Evolutionary conservation across 2,113 vertebrate species (phyloP).

Genomic region (Leucosticte australis): DNA sequence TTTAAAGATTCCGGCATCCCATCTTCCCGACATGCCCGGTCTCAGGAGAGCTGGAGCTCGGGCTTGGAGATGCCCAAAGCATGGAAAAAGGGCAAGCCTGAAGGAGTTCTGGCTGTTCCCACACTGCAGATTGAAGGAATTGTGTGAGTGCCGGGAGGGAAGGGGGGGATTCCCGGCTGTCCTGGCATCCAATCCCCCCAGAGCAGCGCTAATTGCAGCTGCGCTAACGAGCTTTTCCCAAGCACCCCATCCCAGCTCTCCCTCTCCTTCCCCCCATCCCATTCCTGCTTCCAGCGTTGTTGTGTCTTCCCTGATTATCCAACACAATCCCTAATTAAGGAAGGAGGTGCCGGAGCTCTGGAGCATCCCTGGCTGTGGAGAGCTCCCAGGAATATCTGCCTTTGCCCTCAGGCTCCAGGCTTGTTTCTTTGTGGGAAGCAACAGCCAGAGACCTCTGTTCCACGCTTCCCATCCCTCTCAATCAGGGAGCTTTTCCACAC

Average conservation of each 20-base stretch:
- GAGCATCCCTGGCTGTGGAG: neutral
- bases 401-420: neutral
- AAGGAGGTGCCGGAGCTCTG: fast-evolving
- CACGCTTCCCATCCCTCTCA: neutral
- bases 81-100: neutral
- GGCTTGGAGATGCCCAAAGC: neutral
- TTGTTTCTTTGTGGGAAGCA: neutral
- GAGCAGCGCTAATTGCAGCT: neutral
- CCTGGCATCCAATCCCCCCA: neutral
- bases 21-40: neutral
- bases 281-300: neutral
- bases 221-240: fast-evolving
- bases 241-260: fast-evolving
- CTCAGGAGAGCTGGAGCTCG: neutral
- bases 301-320: neutral
- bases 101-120: neutral
- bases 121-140: neutral
- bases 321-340: neutral
- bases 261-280: neutral
- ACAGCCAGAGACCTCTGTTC: neutral
- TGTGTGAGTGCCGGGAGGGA: neutral
- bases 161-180: neutral
- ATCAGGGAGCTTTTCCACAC: neutral
- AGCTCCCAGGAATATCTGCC: neutral
- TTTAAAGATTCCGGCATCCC: neutral